A percentile compares a stretch with the other conserved stretches of the same genome.
Evolutionary conservation across 2,797 vertebrate genomes (phyloP).

Genomic region (Sus cebifrons): DNA sequence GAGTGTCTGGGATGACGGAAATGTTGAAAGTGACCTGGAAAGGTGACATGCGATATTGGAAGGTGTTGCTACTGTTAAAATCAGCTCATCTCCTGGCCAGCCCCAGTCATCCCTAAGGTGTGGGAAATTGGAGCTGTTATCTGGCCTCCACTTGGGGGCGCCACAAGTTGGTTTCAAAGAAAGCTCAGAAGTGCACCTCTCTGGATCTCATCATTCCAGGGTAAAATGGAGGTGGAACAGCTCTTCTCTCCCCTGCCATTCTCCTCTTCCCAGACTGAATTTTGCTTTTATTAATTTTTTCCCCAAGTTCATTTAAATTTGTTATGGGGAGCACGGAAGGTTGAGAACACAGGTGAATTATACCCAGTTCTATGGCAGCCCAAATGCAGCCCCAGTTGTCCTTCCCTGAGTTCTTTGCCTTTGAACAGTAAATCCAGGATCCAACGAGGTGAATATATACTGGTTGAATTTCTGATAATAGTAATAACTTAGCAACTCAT

Average conservation of each 20-base stretch:
- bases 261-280: background rate
- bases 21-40: background rate
- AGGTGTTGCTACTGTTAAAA: background rate
- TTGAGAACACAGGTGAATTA: background rate
- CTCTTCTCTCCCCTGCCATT: background rate
- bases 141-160: background rate
- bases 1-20: background rate
- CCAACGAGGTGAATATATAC: background rate
- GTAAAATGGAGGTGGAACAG: background rate
- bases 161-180: background rate
- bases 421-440: conserved; percentile 9
- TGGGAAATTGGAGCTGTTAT: background rate
- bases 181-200: background rate
- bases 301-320: background rate
- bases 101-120: background rate
- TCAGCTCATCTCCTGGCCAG: background rate
- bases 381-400: background rate
- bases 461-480: background rate
- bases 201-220: background rate
- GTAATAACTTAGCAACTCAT: background rate
- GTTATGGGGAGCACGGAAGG: background rate
- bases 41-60: background rate
- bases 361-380: background rate
- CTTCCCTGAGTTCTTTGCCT: background rate
- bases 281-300: background rate